Evolutionary conservation across 2,797 vertebrate genomes (phyloP).

Genomic region (Poecilia picta): DNA sequence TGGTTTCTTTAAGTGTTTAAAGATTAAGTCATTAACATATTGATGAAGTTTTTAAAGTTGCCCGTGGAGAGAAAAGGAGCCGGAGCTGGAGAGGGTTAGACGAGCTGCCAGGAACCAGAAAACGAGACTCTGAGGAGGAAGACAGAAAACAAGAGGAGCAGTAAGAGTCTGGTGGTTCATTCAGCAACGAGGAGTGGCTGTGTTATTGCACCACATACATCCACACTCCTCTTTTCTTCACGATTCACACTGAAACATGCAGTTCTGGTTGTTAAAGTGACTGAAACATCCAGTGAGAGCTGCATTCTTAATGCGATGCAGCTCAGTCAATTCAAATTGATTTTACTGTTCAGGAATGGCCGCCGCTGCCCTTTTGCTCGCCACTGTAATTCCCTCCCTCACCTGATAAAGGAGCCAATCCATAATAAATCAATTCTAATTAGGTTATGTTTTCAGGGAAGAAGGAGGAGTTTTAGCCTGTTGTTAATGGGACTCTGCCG

Average conservation of each 20-base stretch:
- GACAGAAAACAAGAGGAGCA: conserved; percentile 5
- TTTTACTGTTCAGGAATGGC: conserved; percentile 90
- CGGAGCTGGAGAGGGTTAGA: conserved; percentile 84
- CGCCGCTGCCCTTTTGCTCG: conserved; percentile 85
- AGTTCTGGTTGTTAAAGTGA: not conserved
- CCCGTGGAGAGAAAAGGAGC: conserved; percentile 87
- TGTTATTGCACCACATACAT: not conserved
- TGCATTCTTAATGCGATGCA: conserved; percentile 30
- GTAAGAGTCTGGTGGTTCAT: conserved; percentile 3
- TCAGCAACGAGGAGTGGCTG: conserved; percentile 17
- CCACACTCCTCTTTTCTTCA: not conserved
- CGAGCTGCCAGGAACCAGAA: conserved; percentile 72
- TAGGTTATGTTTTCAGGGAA: conserved; percentile 79
- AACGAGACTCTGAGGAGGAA: conserved; percentile 24
- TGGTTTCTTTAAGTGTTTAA: conserved; percentile 93
- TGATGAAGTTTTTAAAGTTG: conserved; percentile 94
- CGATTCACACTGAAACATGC: not conserved
- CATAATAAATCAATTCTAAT: conserved; percentile 98
- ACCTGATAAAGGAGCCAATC: conserved; percentile 94
- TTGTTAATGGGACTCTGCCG: conserved; percentile 72
- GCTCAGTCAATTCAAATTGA: conserved; percentile 87
- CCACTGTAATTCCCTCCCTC: conserved; percentile 87
- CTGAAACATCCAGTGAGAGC: not conserved
- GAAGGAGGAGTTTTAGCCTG: conserved; percentile 14
- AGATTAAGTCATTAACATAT: conserved; percentile 99